Percentiles rank a stretch among this genome's conserved stretches.
phyloP scores from a whole-genome alignment of 2,888 invertebrate species.

The Sarcophaga rosellei region DNA sequence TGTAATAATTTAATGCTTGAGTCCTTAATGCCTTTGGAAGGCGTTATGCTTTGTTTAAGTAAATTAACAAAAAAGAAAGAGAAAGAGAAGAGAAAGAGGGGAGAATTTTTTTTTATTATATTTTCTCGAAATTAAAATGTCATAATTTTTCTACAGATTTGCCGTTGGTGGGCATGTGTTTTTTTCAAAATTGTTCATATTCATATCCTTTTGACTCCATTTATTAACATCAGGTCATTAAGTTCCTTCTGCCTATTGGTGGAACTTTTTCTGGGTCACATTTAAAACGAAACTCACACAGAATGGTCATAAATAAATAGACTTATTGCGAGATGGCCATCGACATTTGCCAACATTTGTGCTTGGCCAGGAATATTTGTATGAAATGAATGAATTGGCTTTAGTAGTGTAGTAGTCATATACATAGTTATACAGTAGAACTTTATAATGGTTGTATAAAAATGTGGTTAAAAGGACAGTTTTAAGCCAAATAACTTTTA shows the following conservation, averaged over 20 bases:
- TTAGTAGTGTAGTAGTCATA: conserved; percentile 15
- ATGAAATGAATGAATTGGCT: conserved; percentile 40
- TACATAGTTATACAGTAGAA: conserved; percentile 1
- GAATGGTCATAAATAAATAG: neutral
- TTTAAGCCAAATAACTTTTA: conserved; percentile 69
- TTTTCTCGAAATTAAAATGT: conserved; percentile 65
- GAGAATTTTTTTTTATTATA: neutral
- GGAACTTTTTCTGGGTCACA: conserved; percentile 55
- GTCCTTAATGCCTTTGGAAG: conserved; percentile 15
- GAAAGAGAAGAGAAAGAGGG: too few species aligned
- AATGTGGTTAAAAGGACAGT: conserved; percentile 59
- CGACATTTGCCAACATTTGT: conserved; percentile 56
- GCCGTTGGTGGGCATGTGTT: neutral
- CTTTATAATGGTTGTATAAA: conserved; percentile 50
- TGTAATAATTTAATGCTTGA: neutral
- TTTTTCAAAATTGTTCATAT: neutral
- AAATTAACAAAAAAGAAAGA: conserved; percentile 41
- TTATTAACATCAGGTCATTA: conserved; percentile 67
- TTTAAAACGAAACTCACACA: conserved; percentile 29
- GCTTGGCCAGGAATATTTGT: conserved; percentile 24
- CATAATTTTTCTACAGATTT: conserved; percentile 65
- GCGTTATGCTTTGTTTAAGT: conserved; percentile 60
- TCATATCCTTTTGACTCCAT: conserved; percentile 55
- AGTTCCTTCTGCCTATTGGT: conserved; percentile 45
- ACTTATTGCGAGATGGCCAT: conserved; percentile 28